A percentile compares a stretch with the other conserved stretches of the same genome.
Conservation (phyloP, 2,797 vertebrate species). For the Siniperca undulata region DNA sequence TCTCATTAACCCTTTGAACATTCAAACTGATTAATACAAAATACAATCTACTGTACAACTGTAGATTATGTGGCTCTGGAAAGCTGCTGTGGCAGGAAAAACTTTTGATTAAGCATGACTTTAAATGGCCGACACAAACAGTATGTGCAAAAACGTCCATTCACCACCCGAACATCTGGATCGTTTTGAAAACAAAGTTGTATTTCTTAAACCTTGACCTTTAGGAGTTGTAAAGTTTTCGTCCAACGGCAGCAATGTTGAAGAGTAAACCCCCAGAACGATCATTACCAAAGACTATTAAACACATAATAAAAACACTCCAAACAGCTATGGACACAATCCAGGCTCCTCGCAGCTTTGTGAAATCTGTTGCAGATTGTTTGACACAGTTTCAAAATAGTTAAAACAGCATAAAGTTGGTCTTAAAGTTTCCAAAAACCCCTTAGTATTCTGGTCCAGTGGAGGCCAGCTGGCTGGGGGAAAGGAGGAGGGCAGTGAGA, state of each 20-base stretch:
- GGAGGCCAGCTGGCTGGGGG: too few species aligned
- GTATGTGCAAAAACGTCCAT: too few species aligned
- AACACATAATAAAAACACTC: too few species aligned
- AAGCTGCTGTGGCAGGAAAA: constrained; percentile 17
- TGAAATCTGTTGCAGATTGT: not conserved
- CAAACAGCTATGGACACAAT: not conserved
- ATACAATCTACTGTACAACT: constrained; percentile 19
- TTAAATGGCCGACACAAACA: too few species aligned
- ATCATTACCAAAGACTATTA: not conserved
- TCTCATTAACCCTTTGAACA: constrained; percentile 7
- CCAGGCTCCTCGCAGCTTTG: not conserved
- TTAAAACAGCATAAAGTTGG: not conserved
- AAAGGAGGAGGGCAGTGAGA: too few species aligned
- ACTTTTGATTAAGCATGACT: too few species aligned
- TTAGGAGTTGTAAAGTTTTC: not conserved
- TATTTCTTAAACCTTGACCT: not conserved
- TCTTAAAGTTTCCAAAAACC: not conserved
- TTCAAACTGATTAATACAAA: constrained; percentile 24
- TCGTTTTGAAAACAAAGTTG: too few species aligned
- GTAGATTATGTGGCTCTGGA: constrained; percentile 10
- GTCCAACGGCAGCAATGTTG: not conserved
- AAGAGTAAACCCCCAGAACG: not conserved
- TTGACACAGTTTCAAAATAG: not conserved
- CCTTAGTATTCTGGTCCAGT: too few species aligned
- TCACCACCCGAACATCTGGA: too few species aligned